phyloP scores from a whole-genome alignment of 1,140 invertebrate genomes.

The Tetragonula clypearis region DNA sequence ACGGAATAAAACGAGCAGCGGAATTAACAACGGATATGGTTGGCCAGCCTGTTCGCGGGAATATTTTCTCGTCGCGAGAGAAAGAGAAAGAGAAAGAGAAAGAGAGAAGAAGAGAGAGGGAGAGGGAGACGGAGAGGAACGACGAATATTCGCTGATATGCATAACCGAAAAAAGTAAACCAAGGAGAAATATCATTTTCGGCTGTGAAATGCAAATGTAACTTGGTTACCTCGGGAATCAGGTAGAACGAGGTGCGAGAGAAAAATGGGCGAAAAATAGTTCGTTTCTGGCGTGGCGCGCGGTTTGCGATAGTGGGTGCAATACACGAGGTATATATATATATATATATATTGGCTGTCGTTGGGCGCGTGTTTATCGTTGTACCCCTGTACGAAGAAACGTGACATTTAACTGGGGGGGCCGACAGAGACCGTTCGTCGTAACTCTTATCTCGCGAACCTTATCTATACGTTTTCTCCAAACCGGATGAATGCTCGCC shows the following conservation, averaged over 20 bases:
- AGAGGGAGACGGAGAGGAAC: no score
- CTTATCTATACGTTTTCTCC: conserved; percentile 37
- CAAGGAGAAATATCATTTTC: neutral
- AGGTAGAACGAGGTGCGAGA: neutral
- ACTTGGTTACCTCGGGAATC: neutral
- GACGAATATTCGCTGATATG: no score
- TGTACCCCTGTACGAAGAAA: conserved; percentile 45
- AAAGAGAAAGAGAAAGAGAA: no score
- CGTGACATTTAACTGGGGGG: conserved; percentile 21
- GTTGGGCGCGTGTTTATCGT: conserved; percentile 35
- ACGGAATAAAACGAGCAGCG: neutral
- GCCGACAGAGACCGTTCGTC: neutral
- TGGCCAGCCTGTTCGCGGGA: neutral
- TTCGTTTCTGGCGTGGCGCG: conserved; percentile 1
- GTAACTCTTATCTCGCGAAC: conserved; percentile 17
- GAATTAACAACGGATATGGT: neutral
- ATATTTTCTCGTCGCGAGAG: neutral
- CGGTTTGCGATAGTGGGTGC: conserved; percentile 17
- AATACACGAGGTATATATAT: conserved; percentile 12
- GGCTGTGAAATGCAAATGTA: neutral
- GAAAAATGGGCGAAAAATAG: neutral
- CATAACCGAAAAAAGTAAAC: neutral
- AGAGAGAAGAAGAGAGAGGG: no score
- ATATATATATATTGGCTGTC: conserved; percentile 1
- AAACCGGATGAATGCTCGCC: neutral